phyloP scores from a whole-genome alignment of 37 sponge, comb jelly and placozoan species.

The Chondrilla cf. caribensis region DNA sequence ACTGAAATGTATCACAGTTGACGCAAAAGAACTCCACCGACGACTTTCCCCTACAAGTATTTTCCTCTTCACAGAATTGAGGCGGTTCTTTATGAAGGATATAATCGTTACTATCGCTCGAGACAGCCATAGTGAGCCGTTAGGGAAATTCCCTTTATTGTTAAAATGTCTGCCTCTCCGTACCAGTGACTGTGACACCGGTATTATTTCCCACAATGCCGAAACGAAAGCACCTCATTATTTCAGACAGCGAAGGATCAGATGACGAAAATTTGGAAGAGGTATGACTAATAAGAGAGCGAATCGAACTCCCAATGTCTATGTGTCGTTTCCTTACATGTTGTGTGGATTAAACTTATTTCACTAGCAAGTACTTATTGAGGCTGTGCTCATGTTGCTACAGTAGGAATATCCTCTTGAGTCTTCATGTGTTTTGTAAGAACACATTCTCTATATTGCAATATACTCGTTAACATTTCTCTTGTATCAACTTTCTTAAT shows the following conservation, averaged over 20 bases:
- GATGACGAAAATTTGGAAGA: slow-evolving; percentile 50
- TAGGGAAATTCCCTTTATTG: neutral
- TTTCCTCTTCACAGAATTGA: slow-evolving; percentile 8
- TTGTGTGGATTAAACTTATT: too few species aligned
- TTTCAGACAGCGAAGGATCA: slow-evolving; percentile 76
- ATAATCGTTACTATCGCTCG: neutral
- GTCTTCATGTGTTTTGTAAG: too few species aligned
- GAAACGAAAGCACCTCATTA: slow-evolving; percentile 31
- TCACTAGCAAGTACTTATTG: too few species aligned
- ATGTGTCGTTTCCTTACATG: too few species aligned
- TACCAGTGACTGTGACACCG: neutral
- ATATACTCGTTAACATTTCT: too few species aligned
- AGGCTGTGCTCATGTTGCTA: too few species aligned
- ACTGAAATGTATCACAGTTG: slow-evolving; percentile 62
- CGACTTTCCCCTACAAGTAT: neutral
- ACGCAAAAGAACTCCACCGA: slow-evolving; percentile 33
- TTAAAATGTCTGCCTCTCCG: neutral
- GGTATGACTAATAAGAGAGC: slow-evolving; percentile 42
- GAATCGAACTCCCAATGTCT: too few species aligned
- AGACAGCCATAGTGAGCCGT: neutral
- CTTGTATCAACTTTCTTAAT: too few species aligned
- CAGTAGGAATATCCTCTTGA: too few species aligned
- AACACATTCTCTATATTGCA: too few species aligned
- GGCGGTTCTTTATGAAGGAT: neutral
- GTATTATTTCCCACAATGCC: neutral